phyloP scores from a whole-genome alignment of 2,888 invertebrate species.

The Philaethria dido region DNA sequence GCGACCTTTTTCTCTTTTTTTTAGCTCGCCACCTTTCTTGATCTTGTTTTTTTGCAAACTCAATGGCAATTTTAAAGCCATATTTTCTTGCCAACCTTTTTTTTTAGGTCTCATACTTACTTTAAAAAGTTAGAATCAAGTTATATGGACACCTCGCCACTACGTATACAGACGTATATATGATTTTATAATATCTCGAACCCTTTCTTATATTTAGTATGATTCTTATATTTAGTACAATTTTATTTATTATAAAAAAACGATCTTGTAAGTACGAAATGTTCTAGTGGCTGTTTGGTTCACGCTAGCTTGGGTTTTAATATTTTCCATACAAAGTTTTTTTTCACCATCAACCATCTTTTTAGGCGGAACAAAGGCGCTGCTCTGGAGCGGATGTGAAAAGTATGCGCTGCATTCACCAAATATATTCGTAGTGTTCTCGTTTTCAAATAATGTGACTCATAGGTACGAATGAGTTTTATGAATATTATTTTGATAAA shows the following conservation, averaged over 20 bases:
- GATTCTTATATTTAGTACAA: neutral
- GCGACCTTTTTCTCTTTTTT: no score
- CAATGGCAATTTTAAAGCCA: no score
- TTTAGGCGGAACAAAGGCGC: slow-evolving; percentile 20
- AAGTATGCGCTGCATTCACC: slow-evolving; percentile 20
- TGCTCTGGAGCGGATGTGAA: slow-evolving; percentile 10
- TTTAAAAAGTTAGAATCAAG: no score
- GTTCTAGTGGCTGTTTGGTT: slow-evolving; percentile 6
- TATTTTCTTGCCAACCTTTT: no score
- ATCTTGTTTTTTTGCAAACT: no score
- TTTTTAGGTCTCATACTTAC: no score
- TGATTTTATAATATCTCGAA: neutral
- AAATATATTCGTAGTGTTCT: slow-evolving; percentile 15
- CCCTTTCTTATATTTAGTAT: neutral
- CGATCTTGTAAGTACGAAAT: neutral
- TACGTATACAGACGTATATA: no score
- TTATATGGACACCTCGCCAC: no score
- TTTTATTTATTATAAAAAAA: slow-evolving; percentile 11
- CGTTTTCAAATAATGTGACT: slow-evolving; percentile 15
- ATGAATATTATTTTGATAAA: neutral
- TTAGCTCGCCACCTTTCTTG: no score
- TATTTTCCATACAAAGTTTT: slow-evolving; percentile 29
- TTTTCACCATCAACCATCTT: slow-evolving; percentile 32
- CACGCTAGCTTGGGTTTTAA: slow-evolving; percentile 33
- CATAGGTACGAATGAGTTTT: slow-evolving; percentile 1